These are phyloP conservation scores for Hecatera dysodea DNA, from an alignment of 2,888 invertebrate species.

Conservation along the genomic window DNA sequence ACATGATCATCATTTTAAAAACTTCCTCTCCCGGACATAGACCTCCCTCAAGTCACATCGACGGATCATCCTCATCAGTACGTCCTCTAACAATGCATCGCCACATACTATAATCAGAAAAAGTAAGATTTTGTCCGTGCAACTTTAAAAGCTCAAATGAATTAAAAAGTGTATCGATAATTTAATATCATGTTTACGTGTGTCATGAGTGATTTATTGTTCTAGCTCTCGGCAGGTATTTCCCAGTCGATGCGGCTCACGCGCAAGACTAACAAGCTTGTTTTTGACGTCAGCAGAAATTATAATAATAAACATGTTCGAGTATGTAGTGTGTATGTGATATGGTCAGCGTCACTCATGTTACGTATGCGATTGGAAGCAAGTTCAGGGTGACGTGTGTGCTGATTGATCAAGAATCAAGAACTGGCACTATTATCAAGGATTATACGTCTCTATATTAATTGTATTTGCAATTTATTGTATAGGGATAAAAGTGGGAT, in stretches of 20 bases:
- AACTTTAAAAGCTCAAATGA: background rate
- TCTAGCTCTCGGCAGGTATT: conserved; percentile 12
- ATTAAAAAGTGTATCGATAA: background rate
- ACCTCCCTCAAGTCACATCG: too few species aligned
- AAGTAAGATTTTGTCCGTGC: too few species aligned
- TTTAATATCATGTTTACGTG: background rate
- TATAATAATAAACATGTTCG: background rate
- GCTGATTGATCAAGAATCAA: background rate
- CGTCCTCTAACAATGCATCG: too few species aligned
- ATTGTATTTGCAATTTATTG: too few species aligned
- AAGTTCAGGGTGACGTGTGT: background rate
- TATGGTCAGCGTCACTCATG: conserved; percentile 7
- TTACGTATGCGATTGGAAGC: background rate
- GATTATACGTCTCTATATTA: too few species aligned
- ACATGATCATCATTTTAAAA: background rate
- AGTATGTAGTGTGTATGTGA: conserved; percentile 31
- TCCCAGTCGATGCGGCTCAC: conserved; percentile 12
- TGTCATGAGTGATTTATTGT: conserved; percentile 10
- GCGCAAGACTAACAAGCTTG: conserved; percentile 3
- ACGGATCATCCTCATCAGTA: too few species aligned
- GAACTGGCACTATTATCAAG: too few species aligned
- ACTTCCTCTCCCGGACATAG: too few species aligned
- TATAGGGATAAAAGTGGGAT: too few species aligned
- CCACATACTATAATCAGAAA: too few species aligned
- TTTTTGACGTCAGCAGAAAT: conserved; percentile 35